Conservation (phyloP, 2,113 vertebrate species). For the Zapornia atra region DNA sequence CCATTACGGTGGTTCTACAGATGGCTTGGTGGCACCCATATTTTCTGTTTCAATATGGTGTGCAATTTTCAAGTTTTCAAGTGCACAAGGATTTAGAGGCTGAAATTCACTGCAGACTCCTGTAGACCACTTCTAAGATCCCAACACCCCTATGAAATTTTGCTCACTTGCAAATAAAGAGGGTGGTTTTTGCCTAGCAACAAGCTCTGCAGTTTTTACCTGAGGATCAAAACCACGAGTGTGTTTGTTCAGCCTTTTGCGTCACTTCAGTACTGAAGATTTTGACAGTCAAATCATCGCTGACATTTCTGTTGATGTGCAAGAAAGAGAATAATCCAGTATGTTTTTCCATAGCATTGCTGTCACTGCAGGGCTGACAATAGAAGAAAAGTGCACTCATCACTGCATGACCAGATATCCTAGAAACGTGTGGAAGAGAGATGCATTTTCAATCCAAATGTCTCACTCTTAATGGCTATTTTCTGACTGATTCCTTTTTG, state of each 20-base stretch:
- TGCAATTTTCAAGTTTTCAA: not conserved
- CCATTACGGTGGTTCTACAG: not conserved
- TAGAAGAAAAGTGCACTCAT: not conserved
- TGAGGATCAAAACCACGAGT: not conserved
- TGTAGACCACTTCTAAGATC: not conserved
- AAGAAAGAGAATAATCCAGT: constrained; percentile 17
- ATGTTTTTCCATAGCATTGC: not conserved
- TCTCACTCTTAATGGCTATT: not conserved
- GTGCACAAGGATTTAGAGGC: not conserved
- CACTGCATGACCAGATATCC: not conserved
- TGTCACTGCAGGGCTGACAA: not conserved
- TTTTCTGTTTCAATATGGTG: not conserved
- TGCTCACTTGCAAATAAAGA: not conserved
- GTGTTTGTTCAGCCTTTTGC: constrained; percentile 19
- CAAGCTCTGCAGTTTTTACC: not conserved
- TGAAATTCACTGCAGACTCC: not conserved
- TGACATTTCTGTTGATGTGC: constrained; percentile 34
- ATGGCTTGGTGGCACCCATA: not conserved
- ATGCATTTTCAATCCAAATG: not conserved
- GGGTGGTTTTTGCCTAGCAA: not conserved
- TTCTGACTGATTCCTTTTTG: not conserved
- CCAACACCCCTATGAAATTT: not conserved
- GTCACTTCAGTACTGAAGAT: not conserved
- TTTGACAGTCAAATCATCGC: constrained; percentile 32
- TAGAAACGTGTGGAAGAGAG: fast-evolving